Base-by-base conservation (phyloP, 2,113 vertebrate genomes). In the Colossoma macropomum region DNA sequence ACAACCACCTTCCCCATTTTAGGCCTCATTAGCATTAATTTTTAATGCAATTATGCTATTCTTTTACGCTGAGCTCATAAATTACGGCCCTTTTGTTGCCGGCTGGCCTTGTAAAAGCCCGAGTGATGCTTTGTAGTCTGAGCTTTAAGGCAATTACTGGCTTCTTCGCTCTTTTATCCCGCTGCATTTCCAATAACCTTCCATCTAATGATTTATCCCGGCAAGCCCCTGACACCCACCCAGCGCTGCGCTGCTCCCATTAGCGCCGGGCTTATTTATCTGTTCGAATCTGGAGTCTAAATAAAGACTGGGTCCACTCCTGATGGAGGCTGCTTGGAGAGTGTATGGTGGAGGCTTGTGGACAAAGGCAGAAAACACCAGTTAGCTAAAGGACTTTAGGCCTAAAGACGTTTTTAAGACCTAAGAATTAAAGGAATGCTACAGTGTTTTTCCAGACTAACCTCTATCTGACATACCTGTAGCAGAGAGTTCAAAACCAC, bases 11-110 rank as follows among this genome's bases (percentile, higher is more conserved):
- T 99, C 96, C 96, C 96, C 96, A 97, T 99, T 98, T 98, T 97
- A 98, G 97, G 96, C 96, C 97, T 99, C 98, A 99, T 99, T 99
- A 99, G 97, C 97, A 99, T 99, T 97, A 97, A 99, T 99, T 99
- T 99, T 99, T 99, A 99, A 99, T 99, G 97, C 95, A 99, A 99
- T 99, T 99, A 99, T 98, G 98, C 97, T 97, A 98, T 99, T 99
- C 97, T 99, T 98, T 99, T 99, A 98, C 97, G 95, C 97, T 95
- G 96, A 97, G 97, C 97, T 98, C 97, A 99, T 99, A 98, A 99
- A 99, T 99, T 99, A 98, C 96, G 89, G 95, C 96, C 97, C 97
- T 97, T 98, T 97, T 98, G 97, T 99, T 98, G 97, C 96, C 93
- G 93, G 91, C 95, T 97, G 96, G 97, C 97, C 97, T 98, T 98